These are phyloP conservation scores for Mystacides longicornis DNA, from an alignment of 2,888 invertebrate genomes.

Conservation along the genomic window DNA sequence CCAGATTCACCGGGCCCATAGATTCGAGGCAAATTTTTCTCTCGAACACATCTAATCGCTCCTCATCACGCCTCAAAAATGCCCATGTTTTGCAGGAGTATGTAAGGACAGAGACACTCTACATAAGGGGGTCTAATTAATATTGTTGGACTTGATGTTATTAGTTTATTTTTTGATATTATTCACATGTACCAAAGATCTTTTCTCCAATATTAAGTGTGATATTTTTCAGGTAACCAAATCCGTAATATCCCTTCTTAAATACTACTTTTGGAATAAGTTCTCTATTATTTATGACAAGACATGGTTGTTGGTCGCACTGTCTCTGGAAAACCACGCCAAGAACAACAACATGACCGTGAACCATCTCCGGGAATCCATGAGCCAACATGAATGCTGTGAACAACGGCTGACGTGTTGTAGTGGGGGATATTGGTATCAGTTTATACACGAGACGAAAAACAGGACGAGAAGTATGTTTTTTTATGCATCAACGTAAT, in stretches of 20 bases:
- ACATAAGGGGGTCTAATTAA: too few species aligned
- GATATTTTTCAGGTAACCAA: slow-evolving; percentile 67
- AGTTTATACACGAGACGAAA: slow-evolving; percentile 77
- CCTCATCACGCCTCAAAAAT: too few species aligned
- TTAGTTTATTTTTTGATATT: neutral
- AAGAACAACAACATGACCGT: slow-evolving; percentile 72
- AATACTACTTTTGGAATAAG: slow-evolving; percentile 89
- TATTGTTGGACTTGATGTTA: too few species aligned
- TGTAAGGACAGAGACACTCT: too few species aligned
- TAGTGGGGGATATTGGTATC: slow-evolving; percentile 72
- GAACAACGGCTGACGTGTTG: slow-evolving; percentile 69
- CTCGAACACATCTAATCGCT: too few species aligned
- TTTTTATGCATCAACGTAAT: too few species aligned
- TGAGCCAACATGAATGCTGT: slow-evolving; percentile 71
- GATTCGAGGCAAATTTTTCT: too few species aligned
- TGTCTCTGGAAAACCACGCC: slow-evolving; percentile 72
- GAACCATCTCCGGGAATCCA: slow-evolving; percentile 65
- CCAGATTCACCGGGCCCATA: too few species aligned
- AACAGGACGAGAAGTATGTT: slow-evolving; percentile 74
- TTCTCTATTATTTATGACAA: slow-evolving; percentile 85
- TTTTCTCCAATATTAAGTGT: neutral
- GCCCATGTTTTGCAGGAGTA: too few species aligned
- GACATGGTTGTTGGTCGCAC: slow-evolving; percentile 73
- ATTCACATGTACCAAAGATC: neutral
- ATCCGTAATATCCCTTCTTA: slow-evolving; percentile 84